Percentiles rank a stretch among this genome's conserved stretches.
phyloP scores from a whole-genome alignment of 2,888 invertebrate species.

The Trichacis sp. region DNA sequence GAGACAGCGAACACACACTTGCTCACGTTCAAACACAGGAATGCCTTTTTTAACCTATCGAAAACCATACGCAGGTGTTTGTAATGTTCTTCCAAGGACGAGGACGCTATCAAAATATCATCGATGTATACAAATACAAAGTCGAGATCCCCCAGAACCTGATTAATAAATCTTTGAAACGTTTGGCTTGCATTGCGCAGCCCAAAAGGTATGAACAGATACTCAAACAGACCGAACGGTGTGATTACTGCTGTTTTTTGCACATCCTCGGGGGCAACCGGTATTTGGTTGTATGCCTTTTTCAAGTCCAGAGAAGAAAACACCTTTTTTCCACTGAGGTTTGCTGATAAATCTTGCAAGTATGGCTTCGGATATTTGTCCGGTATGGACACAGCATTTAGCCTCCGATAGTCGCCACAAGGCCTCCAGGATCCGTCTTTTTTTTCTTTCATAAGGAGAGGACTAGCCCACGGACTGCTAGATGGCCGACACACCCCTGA shows the following conservation, averaged over 20 bases:
- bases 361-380: constrained; percentile 52
- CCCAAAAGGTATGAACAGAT: constrained; percentile 53
- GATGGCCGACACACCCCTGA: constrained; percentile 65
- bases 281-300: constrained; percentile 35
- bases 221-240: constrained; percentile 56
- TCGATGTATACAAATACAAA: constrained; percentile 51
- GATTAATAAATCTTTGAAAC: constrained; percentile 54
- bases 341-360: constrained; percentile 38
- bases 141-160: constrained; percentile 38
- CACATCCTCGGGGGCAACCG: constrained; percentile 43
- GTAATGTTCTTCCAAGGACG: constrained; percentile 30
- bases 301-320: constrained; percentile 8
- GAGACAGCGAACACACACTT: too few species aligned
- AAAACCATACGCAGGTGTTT: constrained; percentile 30
- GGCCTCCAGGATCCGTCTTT: constrained; percentile 44
- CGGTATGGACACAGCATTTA: constrained; percentile 50
- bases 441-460: constrained; percentile 55
- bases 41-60: constrained; percentile 13
- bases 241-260: constrained; percentile 51
- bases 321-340: constrained; percentile 23
- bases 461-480: constrained; percentile 63
- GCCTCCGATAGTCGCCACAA: constrained; percentile 51
- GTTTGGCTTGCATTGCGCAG: constrained; percentile 55
- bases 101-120: constrained; percentile 51
- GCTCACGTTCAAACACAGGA: too few species aligned